Evolutionary conservation across 2,113 vertebrate species (phyloP), one percentile per base, ranked within the genome.

Genomic region (Alaudala cheleensis): DNA sequence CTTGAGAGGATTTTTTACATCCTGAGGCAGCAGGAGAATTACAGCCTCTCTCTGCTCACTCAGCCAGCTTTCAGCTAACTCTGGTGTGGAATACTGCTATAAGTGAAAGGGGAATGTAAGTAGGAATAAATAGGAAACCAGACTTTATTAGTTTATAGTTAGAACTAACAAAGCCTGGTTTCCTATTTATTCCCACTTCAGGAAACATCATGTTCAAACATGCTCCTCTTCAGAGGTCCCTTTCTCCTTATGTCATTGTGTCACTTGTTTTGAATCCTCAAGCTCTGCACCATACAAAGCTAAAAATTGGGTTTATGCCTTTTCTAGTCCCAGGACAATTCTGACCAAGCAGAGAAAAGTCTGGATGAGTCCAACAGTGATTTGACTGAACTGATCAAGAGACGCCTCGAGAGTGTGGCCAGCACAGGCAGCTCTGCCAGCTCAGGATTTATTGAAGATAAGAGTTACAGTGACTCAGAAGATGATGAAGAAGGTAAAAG

Each of bases 381-480:
- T 51, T 95, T 99, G 74, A 98, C 98, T 2, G 99, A 99, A 62
- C 97, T 99, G 50, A 99, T 99, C 96, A 99, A 99, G 97, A 98
- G 98, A 37, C 98, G 99, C 51, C 97, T 99, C 19, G 99, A 99
- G 98, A 99, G 99, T 0, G 98, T 99, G 86, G 99, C 99, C 78
- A 99, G 99, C 97, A 99, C 98, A 4, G 99, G 98, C 92, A 99
- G 99, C 94, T 99, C 99, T 6, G 98, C 98, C 64, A 99, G 99
- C 97, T 99, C 99, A 8, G 99, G 99, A 70, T 99, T 99, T 86
- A 98, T 99, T 92, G 99, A 99, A 98, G 99, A 99, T 96, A 99
- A 99, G 98, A 99, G 99, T 95, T 99, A 99, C 97, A 99, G 99
- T 6, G 99, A 99, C 94, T 99, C 98, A 8, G 99, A 99, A 94